Evolutionary conservation across 2,888 invertebrate species (phyloP).

Genomic region (Lycocerus yunnanus): DNA sequence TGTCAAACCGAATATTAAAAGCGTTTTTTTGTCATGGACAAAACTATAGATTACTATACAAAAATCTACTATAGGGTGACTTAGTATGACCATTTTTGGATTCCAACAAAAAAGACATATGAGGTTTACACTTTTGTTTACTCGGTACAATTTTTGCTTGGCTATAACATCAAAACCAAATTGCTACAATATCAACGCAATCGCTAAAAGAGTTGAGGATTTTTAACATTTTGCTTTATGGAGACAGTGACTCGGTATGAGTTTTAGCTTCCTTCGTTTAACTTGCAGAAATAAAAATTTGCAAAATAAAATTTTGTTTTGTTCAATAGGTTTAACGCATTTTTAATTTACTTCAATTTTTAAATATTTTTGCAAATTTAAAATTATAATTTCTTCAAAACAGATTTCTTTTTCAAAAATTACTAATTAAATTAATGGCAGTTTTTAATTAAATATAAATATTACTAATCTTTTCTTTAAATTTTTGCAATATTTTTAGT

Average conservation of each 20-base stretch:
- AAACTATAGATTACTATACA: background rate
- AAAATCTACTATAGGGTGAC: background rate
- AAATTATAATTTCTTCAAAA: background rate
- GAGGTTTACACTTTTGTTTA: background rate
- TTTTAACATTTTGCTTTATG: background rate
- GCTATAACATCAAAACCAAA: background rate
- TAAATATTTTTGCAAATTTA: background rate
- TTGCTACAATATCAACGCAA: conserved; percentile 1
- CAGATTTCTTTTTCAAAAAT: background rate
- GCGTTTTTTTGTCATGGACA: too few relatives aligned
- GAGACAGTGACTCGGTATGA: background rate
- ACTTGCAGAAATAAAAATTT: background rate
- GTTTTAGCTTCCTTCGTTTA: background rate
- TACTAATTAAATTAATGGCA: background rate
- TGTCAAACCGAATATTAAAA: background rate
- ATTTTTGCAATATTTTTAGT: background rate
- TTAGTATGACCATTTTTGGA: too few relatives aligned
- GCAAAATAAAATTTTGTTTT: background rate
- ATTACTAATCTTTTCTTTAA: background rate
- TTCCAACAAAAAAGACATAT: too few relatives aligned
- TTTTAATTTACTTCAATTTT: background rate
- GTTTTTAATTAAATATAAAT: background rate
- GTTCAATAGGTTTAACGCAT: background rate
- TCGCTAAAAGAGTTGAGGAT: background rate
- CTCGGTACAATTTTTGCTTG: background rate